phyloP scores from a whole-genome alignment of 2,888 invertebrate species.

The Gastracanthus pulcherrimus region DNA sequence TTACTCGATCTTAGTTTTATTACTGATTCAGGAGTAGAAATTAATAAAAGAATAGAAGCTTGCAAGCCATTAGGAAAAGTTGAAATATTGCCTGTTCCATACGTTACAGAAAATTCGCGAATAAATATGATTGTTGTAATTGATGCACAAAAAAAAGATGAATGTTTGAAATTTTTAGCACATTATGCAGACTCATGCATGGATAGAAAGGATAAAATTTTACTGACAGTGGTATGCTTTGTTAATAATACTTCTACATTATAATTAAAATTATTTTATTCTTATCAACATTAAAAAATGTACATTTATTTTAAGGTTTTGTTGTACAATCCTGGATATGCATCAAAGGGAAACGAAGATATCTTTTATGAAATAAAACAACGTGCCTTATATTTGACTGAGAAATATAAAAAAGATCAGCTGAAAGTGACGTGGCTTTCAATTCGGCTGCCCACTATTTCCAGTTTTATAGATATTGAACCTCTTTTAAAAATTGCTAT shows the following conservation, averaged over 20 bases:
- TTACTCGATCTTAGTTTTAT: constrained; percentile 85
- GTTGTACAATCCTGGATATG: constrained; percentile 82
- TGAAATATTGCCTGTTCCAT: constrained; percentile 94
- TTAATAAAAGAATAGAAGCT: constrained; percentile 85
- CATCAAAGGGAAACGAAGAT: constrained; percentile 83
- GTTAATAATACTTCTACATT: constrained; percentile 36
- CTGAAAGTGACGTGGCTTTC: constrained; percentile 86
- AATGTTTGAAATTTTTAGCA: constrained; percentile 84
- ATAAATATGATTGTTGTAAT: constrained; percentile 88
- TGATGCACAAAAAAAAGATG: constrained; percentile 79
- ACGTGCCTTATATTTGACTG: constrained; percentile 81
- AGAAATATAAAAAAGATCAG: constrained; percentile 84
- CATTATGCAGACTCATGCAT: constrained; percentile 86
- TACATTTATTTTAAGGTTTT: constrained; percentile 78
- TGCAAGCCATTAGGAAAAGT: constrained; percentile 92
- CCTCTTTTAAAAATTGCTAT: constrained; percentile 79
- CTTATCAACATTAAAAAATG: constrained; percentile 42
- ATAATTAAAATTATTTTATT: constrained; percentile 55
- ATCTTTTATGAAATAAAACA: constrained; percentile 83
- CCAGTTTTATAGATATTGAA: constrained; percentile 66
- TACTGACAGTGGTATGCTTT: constrained; percentile 83
- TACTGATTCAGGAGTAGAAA: constrained; percentile 78
- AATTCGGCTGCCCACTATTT: constrained; percentile 79
- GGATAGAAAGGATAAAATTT: constrained; percentile 88
- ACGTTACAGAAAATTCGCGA: constrained; percentile 95